These are phyloP conservation scores for Ciona savignyi DNA, from an alignment of 23 tunicate species.

Conservation along the genomic window DNA sequence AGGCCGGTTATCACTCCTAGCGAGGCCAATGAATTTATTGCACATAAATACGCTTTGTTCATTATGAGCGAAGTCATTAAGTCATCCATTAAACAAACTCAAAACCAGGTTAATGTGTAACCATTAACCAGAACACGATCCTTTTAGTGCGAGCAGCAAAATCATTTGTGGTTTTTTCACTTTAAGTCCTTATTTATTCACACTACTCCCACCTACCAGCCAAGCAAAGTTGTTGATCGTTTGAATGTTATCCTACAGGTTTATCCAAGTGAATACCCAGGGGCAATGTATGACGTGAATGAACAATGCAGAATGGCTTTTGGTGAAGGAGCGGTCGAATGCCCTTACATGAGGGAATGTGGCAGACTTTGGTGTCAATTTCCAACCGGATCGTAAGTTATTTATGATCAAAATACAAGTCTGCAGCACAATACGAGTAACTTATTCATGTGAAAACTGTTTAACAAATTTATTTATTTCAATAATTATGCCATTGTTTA, in stretches of 20 bases:
- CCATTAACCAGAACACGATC: background rate
- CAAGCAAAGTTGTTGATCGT: background rate
- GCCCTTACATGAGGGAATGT: slow-evolving; percentile 83
- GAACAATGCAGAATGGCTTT: slow-evolving; percentile 86
- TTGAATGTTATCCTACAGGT: slow-evolving; percentile 18
- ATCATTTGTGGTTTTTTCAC: background rate
- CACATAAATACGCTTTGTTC: background rate
- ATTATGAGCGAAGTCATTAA: background rate
- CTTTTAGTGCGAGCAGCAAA: background rate
- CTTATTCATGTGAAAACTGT: too few species aligned
- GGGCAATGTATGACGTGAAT: slow-evolving; percentile 65
- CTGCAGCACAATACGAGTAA: too few species aligned
- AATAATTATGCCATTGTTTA: too few species aligned
- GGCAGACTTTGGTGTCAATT: slow-evolving; percentile 75
- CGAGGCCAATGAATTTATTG: background rate
- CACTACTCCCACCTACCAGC: too few species aligned
- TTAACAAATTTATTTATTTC: too few species aligned
- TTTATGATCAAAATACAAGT: too few species aligned
- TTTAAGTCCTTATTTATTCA: too few species aligned
- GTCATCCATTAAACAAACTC: background rate
- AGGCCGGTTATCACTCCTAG: background rate
- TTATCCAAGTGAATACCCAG: slow-evolving; percentile 65
- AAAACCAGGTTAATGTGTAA: slow-evolving; percentile 1
- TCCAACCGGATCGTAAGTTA: slow-evolving; percentile 65
- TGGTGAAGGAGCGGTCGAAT: slow-evolving; percentile 64